Evolutionary conservation across 2,888 invertebrate genomes (phyloP).

Genomic region (Sialis fuliginosa): DNA sequence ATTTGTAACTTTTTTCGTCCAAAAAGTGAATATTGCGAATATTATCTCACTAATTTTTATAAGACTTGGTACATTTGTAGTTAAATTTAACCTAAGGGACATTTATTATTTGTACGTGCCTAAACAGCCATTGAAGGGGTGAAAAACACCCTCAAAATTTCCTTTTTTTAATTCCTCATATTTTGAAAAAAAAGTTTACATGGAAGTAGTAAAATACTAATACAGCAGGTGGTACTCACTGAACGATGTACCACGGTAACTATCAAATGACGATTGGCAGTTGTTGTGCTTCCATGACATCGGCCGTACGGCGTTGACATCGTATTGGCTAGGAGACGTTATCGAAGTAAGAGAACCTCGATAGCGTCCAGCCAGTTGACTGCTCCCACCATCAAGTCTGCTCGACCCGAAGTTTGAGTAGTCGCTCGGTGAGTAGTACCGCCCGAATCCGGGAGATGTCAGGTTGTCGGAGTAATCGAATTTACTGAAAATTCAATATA

Average conservation of each 20-base stretch:
- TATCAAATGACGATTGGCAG: constrained; percentile 19
- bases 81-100: no score
- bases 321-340: constrained; percentile 20
- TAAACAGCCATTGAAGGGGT: no score
- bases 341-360: constrained; percentile 24
- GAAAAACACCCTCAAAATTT: no score
- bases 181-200: no score
- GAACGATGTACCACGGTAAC: constrained; percentile 3
- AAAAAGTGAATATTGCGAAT: no score
- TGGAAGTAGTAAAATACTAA: no score
- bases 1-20: no score
- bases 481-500: not conserved
- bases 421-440: constrained; percentile 8
- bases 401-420: constrained; percentile 10
- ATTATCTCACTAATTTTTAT: no score
- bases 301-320: constrained; percentile 9
- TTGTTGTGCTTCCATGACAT: constrained; percentile 8
- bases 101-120: no score
- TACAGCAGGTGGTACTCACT: no score
- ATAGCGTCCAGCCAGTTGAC: constrained; percentile 20
- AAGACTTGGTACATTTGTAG: no score
- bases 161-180: no score
- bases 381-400: constrained; percentile 8
- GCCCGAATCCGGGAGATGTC: constrained; percentile 8
- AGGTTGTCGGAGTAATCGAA: constrained; percentile 7